These are phyloP conservation scores for Cerastis rubricosa DNA, from an alignment of 2,888 invertebrate species.

Conservation along the genomic window DNA sequence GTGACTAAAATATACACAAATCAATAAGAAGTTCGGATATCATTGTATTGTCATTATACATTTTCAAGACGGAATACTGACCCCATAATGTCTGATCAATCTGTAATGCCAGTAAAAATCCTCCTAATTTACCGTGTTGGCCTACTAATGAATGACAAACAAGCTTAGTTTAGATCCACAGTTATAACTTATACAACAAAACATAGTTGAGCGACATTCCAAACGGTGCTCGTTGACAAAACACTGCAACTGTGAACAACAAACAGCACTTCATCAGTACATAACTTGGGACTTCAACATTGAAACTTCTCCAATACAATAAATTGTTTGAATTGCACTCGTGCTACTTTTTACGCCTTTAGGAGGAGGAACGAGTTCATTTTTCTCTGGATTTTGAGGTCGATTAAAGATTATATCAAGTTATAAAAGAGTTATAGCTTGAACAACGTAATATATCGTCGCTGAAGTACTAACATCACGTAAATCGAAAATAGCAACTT, in stretches of 20 bases:
- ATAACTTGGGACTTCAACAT: slow-evolving; percentile 24
- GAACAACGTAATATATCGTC: neutral
- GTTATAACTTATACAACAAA: slow-evolving; percentile 17
- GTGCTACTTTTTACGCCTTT: slow-evolving; percentile 1
- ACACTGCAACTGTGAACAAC: slow-evolving; percentile 43
- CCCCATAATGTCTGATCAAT: neutral
- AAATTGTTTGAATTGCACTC: slow-evolving; percentile 36
- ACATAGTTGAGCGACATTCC: slow-evolving; percentile 18
- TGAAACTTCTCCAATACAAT: slow-evolving; percentile 45
- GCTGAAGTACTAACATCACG: too few relatives aligned
- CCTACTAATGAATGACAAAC: neutral
- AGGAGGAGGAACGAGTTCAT: neutral
- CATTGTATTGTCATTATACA: too few relatives aligned
- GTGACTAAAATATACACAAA: neutral
- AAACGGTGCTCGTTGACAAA: slow-evolving; percentile 23
- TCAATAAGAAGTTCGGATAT: neutral
- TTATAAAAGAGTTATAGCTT: neutral
- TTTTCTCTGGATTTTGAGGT: neutral
- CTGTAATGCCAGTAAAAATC: neutral
- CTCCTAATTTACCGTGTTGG: neutral
- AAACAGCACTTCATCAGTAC: slow-evolving; percentile 46
- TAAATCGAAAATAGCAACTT: too few relatives aligned
- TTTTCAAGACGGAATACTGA: neutral
- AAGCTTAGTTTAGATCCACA: neutral
- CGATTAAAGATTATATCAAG: neutral